Percentiles rank a stretch among this genome's conserved stretches.
Evolutionary conservation across 1,140 invertebrate species (phyloP).

Genomic region (Musca domestica): DNA sequence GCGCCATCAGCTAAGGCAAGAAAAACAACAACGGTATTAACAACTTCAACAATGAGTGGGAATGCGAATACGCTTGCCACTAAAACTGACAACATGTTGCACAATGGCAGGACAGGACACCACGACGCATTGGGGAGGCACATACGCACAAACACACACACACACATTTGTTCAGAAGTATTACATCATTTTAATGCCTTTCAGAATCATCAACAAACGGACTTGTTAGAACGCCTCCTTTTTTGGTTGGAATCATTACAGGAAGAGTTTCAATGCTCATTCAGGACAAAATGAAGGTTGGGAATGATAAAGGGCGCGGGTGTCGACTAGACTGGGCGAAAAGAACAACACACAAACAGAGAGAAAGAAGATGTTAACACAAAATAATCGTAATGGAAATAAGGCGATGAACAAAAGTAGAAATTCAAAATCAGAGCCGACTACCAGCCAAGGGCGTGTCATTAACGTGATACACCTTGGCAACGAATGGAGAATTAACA

Average conservation of each 20-base stretch:
- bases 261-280: background rate
- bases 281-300: background rate
- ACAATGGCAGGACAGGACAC: background rate
- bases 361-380: background rate
- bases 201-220: slow-evolving; percentile 18
- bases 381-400: too few species aligned
- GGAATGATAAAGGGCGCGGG: slow-evolving; percentile 3
- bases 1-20: background rate
- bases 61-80: too few species aligned
- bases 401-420: too few species aligned
- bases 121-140: background rate
- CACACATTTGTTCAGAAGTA: background rate
- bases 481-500: too few species aligned
- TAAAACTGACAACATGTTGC: too few species aligned
- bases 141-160: too few species aligned
- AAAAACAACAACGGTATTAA: too few species aligned
- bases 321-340: background rate
- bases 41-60: too few species aligned
- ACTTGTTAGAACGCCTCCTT: slow-evolving; percentile 18
- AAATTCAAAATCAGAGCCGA: too few species aligned
- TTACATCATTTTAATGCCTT: slow-evolving; percentile 15
- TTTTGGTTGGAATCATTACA: background rate
- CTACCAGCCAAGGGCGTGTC: background rate
- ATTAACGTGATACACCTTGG: background rate
- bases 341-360: background rate